Conservation (phyloP, 2,888 invertebrate genomes). For the Drosophila sordidula region DNA sequence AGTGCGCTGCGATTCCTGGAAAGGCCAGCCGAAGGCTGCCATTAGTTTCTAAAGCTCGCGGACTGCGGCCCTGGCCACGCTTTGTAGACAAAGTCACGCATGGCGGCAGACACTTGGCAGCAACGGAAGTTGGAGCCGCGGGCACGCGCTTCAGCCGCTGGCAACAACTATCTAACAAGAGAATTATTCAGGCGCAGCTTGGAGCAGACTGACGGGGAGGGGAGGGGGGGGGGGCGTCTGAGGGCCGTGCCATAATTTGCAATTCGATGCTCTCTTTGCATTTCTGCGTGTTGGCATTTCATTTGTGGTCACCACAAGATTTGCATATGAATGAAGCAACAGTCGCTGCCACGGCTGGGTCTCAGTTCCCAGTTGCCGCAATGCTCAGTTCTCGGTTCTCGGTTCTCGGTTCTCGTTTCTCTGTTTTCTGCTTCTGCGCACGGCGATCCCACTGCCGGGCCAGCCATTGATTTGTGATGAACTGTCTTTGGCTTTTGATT, state of each 20-base stretch:
- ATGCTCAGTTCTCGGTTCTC: constrained; percentile 2
- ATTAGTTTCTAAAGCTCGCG: constrained; percentile 48
- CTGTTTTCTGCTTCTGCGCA: no score
- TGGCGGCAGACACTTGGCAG: constrained; percentile 53
- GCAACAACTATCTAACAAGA: constrained; percentile 48
- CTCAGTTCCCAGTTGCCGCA: constrained; percentile 12
- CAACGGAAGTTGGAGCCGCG: constrained; percentile 72
- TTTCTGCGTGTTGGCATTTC: constrained; percentile 80
- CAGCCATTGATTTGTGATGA: constrained; percentile 70
- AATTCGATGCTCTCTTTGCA: constrained; percentile 80
- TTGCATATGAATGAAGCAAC: constrained; percentile 77
- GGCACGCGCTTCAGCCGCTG: constrained; percentile 68
- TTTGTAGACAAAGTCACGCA: constrained; percentile 73
- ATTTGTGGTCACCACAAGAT: constrained; percentile 73
- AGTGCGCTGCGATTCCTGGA: constrained; percentile 67
- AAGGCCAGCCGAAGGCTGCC: constrained; percentile 22
- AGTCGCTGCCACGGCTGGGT: constrained; percentile 11
- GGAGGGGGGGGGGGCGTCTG: constrained; percentile 6
- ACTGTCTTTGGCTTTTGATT: constrained; percentile 56
- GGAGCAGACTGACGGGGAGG: no score
- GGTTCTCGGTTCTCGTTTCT: constrained; percentile 23
- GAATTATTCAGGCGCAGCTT: constrained; percentile 75
- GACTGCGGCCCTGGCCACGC: constrained; percentile 53
- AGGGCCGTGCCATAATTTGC: constrained; percentile 66
- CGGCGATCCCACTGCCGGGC: constrained; percentile 13